Conservation (phyloP, 2,113 vertebrate genomes). For the Gnathonemus echidnorhynchus region DNA sequence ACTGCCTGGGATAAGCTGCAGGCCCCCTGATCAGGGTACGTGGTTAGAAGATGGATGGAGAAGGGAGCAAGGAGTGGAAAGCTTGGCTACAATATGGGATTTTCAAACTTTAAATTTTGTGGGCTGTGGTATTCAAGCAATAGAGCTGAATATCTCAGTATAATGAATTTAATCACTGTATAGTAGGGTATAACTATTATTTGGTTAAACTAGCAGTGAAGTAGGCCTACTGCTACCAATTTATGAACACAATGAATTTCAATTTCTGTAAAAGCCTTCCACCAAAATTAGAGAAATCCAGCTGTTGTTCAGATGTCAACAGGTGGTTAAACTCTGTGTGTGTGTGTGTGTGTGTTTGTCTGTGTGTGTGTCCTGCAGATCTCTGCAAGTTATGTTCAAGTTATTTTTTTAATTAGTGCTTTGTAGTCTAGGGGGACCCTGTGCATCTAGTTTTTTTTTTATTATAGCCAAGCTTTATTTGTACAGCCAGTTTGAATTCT, state of each 20-base stretch:
- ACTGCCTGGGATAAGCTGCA: neutral
- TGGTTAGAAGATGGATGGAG: neutral
- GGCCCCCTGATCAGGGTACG: neutral
- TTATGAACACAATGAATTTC: too few relatives aligned
- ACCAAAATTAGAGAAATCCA: too few relatives aligned
- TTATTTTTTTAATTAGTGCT: neutral
- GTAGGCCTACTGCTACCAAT: neutral
- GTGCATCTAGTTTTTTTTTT: neutral
- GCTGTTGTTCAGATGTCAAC: too few relatives aligned
- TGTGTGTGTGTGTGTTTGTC: too few relatives aligned
- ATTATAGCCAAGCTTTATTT: neutral
- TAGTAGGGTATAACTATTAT: neutral
- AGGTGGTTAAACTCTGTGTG: too few relatives aligned
- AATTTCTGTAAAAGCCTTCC: too few relatives aligned
- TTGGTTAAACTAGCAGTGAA: neutral
- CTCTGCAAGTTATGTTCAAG: too few relatives aligned
- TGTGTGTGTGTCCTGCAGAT: too few relatives aligned
- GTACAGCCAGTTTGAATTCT: neutral
- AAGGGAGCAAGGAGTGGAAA: neutral
- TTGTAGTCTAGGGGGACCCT: neutral
- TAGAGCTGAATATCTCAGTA: neutral
- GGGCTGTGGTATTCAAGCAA: neutral
- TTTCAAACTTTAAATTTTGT: neutral
- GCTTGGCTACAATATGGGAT: neutral
- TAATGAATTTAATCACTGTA: neutral